phyloP scores from a whole-genome alignment of 2,797 vertebrate species.

The Manis crassicaudata region DNA sequence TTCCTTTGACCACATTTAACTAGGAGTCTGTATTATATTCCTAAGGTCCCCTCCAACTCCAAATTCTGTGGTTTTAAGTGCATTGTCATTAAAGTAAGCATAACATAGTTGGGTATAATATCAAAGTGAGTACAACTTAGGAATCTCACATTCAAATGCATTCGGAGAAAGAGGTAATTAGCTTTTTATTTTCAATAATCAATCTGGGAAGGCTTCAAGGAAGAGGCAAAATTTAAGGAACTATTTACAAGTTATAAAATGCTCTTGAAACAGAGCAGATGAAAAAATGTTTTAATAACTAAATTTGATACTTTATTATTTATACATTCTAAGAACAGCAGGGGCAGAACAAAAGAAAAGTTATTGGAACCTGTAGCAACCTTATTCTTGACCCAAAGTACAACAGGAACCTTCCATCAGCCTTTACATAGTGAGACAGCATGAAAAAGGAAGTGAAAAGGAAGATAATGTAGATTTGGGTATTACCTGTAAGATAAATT shows the following conservation, averaged over 20 bases:
- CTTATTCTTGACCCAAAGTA: neutral
- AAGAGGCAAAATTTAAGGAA: neutral
- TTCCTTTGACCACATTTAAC: neutral
- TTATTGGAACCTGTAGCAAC: neutral
- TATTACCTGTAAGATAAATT: neutral
- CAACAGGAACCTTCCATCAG: neutral
- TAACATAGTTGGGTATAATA: neutral
- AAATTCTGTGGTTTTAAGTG: constrained; percentile 28
- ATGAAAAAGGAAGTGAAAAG: neutral
- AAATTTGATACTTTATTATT: neutral
- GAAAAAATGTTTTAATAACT: neutral
- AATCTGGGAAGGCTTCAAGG: neutral
- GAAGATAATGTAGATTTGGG: neutral
- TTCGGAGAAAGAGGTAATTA: neutral
- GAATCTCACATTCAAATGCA: neutral
- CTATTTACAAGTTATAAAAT: neutral
- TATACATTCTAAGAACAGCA: neutral
- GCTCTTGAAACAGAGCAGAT: neutral
- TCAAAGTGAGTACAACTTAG: neutral
- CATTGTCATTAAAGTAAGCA: constrained; percentile 31
- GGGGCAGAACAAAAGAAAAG: neutral
- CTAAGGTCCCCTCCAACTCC: neutral
- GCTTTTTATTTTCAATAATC: neutral
- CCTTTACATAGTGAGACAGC: neutral
- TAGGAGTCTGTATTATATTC: neutral